phyloP scores from a whole-genome alignment of 2,888 invertebrate genomes.

The Reticulitermes lucifugus region DNA sequence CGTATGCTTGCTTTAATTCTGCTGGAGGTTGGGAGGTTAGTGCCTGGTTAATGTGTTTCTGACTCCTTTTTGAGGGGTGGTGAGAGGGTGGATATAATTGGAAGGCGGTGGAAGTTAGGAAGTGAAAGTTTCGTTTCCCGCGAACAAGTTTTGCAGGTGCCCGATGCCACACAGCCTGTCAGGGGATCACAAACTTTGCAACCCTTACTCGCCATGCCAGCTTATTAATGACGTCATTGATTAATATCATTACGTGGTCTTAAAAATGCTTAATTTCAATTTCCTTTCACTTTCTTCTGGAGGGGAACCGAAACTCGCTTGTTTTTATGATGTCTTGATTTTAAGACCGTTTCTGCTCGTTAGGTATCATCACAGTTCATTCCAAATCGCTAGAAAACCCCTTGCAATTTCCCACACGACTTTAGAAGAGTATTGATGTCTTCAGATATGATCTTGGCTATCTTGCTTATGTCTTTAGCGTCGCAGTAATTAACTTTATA shows the following conservation, averaged over 20 bases:
- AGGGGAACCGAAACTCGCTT: neutral
- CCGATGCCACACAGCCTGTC: neutral
- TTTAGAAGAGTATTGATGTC: too few relatives aligned
- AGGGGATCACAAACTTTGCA: too few relatives aligned
- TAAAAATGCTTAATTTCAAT: neutral
- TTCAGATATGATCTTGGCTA: too few relatives aligned
- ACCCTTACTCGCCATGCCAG: too few relatives aligned
- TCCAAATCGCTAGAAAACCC: too few relatives aligned
- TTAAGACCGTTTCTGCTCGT: too few relatives aligned
- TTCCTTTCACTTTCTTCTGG: neutral
- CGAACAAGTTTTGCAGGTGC: neutral
- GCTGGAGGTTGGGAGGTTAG: neutral
- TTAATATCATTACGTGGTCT: neutral
- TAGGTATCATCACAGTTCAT: too few relatives aligned
- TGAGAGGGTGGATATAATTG: conserved; percentile 11
- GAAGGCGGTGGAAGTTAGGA: neutral
- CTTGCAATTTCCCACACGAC: too few relatives aligned
- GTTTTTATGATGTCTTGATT: too few relatives aligned
- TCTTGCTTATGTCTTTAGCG: too few relatives aligned
- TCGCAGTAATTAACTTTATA: too few relatives aligned
- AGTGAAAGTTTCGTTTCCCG: neutral
- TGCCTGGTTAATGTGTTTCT: conserved; percentile 11
- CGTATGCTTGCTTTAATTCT: neutral
- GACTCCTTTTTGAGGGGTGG: neutral
- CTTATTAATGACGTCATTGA: conserved; percentile 2